Conservation (phyloP, 2,888 invertebrate species). For the Drosophila melanocephala region DNA sequence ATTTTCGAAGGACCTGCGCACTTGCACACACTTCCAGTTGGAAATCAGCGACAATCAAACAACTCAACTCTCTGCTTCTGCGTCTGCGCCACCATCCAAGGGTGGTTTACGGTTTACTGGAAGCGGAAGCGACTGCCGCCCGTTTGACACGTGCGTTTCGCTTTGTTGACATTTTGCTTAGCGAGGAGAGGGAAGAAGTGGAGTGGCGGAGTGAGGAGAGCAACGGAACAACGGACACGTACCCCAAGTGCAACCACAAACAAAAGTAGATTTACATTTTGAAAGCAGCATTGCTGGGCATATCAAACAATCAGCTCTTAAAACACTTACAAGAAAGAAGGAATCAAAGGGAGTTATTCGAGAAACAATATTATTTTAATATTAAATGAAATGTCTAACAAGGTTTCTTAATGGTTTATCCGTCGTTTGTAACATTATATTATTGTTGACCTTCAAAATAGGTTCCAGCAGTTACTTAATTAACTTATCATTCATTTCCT, state of each 20-base stretch:
- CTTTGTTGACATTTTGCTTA: conserved; percentile 69
- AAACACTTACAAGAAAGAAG: background rate
- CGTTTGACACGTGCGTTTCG: conserved; percentile 67
- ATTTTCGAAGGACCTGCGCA: conserved; percentile 84
- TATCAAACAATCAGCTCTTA: background rate
- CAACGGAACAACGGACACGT: conserved; percentile 46
- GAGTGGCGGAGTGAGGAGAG: background rate
- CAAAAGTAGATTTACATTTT: conserved; percentile 3
- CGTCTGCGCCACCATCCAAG: conserved; percentile 48
- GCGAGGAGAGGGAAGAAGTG: background rate
- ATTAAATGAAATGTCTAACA: background rate
- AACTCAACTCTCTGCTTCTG: conserved; percentile 17
- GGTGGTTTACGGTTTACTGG: conserved; percentile 40
- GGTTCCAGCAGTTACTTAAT: conserved; percentile 15
- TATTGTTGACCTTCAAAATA: background rate
- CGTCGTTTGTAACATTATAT: background rate
- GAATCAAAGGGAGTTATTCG: background rate
- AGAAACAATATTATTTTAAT: background rate
- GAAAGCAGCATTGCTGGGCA: background rate
- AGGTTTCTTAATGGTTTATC: background rate
- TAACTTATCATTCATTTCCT: conserved; percentile 21
- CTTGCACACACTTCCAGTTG: conserved; percentile 70
- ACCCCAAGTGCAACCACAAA: conserved; percentile 37
- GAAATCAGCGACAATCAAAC: conserved; percentile 23
- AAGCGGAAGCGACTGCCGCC: conserved; percentile 51